Base-by-base conservation (phyloP, 2,888 invertebrate genomes). In the Cataglyphis cursor region DNA sequence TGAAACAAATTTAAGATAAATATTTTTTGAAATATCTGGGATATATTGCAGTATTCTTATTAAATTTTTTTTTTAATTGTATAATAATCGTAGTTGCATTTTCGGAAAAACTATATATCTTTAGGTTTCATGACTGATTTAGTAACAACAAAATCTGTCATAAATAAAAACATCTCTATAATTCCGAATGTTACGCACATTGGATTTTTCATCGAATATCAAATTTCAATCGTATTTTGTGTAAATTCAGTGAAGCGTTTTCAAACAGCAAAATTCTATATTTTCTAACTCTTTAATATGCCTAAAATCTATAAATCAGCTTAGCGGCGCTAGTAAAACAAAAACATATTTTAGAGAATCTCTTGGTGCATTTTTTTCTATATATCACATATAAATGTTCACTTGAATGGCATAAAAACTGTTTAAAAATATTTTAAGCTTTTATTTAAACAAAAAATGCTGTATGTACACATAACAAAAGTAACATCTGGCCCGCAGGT, bases 1-100 rank as follows among this genome's bases (percentile, higher is more conserved):
- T 31, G 59, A 80, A 78, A 78, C 59, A 80, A 78, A 59, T 70
- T 78, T 44, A 72, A 44, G 31, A 44, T 44, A 35, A 35, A 5
- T 76, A 68, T 65, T 66, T n/a, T 38, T 4, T 15, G 38, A 41
- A 28, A 68, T 54, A 48, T 31, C 0, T 51, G 35, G 31, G 24
- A 75, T 24, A 24, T n/a, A 65, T 18, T 31, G 15, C 21, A 41
- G 51, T 41, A 41, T 51, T 66, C 48, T 35, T 59, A 78, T 59
- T 59, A 10, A 80, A 18, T 80, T 44, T 21, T 44, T 72, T 31
- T 12, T 1, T 41, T 38, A 35, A 9, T 21, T 15, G 6, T 8
- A 15, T 12, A 59, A 59, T 15, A 15, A 1, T 51, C 1, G 9
- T 65, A 38, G 31, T 18, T 28, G 28, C 28, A n/a, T 54, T 12